Evolutionary conservation across 1,140 invertebrate genomes (phyloP), one percentile per base, ranked within the genome.

Genomic region (Coelopa frigida): DNA sequence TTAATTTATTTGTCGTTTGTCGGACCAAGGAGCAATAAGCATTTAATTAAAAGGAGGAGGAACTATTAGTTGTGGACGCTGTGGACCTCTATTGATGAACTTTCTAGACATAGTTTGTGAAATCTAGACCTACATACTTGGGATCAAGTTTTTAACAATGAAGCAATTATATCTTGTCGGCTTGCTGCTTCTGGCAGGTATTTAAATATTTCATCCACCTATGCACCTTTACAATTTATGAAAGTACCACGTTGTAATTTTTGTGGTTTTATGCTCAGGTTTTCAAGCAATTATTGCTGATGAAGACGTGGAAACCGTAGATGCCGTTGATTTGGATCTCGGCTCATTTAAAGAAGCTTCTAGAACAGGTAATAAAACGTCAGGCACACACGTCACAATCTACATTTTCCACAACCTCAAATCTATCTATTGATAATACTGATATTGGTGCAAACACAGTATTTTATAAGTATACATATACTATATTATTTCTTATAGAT

Each of bases 291-390:
- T 64, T 7, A 27, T 53, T 39, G 60, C 59, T 17, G 66, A 57
- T n/a, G 67, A 69, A 5, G 26, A 4, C n/a, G 66, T 72, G 45
- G 72, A 74, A 50, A 70, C 74, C 44, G 72, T 65, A 49, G 67
- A 72, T 46, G 76, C 63, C 14, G 79, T 91, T 18, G 85, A 90
- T 32, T 57, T 76, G 29, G 83, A 92, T 71, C 68, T 92, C 35
- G 87, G 87, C 4, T 78, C 83, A 22, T 86, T 81, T 48, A 76
- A 82, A 54, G 88, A 92, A 70, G 89, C 76, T 46, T 90, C 86
- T 11, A 77, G 84, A 72, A 93, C 89, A 74, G 86, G 87, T 89
- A 72, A 65, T 38, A 38, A 29, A 24, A 37, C 23, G 36, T 46
- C 24, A 29, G 36, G 8, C 3, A 14, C 22, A 29, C 23, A 26